Base-by-base conservation (phyloP, 2,113 vertebrate genomes). In the Austrofundulus limnaeus region DNA sequence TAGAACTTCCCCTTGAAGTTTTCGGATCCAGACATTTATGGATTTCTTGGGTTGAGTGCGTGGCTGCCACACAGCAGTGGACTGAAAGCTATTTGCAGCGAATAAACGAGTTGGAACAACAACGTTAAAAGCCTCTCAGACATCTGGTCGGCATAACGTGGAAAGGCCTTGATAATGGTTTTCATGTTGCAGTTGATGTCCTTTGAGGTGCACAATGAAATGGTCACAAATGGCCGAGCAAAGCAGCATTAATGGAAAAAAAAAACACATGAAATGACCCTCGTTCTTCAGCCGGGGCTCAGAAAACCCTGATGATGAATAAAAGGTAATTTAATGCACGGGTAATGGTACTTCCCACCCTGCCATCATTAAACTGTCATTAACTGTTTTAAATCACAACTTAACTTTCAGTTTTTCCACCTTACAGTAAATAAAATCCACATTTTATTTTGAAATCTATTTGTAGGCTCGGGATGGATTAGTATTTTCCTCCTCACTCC, bases 401-500 rank as follows among this genome's bases (percentile, higher is more conserved):
- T n/a, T n/a, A n/a, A n/a, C n/a, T n/a, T n/a, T n/a, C n/a, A n/a
- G n/a, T n/a, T 34, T 34, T 9, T 34, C 10, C 31, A 34, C 31
- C 31, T 47, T 11, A 5, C 13, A 11, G 43, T 8, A 19, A 21
- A 21, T 47, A 8, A 47, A 47, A 47, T 47, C 8, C 31, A 34
- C 31, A 34, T 8, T 28, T 3, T 28, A 5, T 34, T 34, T 34
- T 34, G 10, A 34, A 34, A 34, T 34, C 31, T 2, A 34, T 10
- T n/a, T n/a, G n/a, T n/a, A n/a, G n/a, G n/a, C n/a, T n/a, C 12
- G 23, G 39, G 50, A 34, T 11, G 50, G 25, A 66, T 62, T 23
- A 66, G 11, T 7, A 8, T 55, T 28, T 69, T 24, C 55, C 54
- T 46, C 53, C 50, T 42, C n/a, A 31, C 17, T 42, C 43, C n/a